phyloP scores from a whole-genome alignment of 2,797 vertebrate genomes.

The Bovichtus diacanthus region DNA sequence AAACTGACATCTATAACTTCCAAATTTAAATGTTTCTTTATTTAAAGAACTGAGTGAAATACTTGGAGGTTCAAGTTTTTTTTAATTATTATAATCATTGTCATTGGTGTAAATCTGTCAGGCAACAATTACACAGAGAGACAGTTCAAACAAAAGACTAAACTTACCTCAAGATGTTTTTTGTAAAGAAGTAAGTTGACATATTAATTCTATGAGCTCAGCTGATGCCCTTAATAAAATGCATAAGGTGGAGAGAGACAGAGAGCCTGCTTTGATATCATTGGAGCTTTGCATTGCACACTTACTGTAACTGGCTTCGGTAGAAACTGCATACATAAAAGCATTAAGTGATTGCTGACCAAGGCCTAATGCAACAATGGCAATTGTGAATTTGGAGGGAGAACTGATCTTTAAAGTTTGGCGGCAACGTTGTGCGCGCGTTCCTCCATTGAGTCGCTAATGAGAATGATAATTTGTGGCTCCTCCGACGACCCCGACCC shows the following conservation, averaged over 20 bases:
- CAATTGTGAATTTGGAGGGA: constrained; percentile 70
- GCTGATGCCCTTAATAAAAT: not conserved
- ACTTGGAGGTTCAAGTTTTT: not conserved
- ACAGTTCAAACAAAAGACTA: not conserved
- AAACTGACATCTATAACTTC: not conserved
- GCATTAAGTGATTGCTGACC: constrained; percentile 19
- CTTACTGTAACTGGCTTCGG: not conserved
- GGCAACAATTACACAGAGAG: not conserved
- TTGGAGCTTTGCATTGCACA: not conserved
- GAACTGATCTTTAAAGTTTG: constrained; percentile 55
- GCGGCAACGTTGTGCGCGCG: constrained; percentile 69
- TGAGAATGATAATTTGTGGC: constrained; percentile 87
- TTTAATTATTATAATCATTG: not conserved
- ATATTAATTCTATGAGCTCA: not conserved
- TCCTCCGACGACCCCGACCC: constrained; percentile 82
- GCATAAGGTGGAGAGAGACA: no score
- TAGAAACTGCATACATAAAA: constrained; percentile 31
- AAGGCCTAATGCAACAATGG: constrained; percentile 37
- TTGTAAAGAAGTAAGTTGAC: no score
- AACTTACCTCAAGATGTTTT: not conserved
- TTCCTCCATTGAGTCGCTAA: constrained; percentile 77
- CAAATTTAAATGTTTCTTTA: not conserved
- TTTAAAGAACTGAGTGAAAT: not conserved
- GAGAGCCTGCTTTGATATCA: not conserved
- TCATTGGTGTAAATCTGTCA: not conserved